Evolutionary conservation across 2,797 vertebrate genomes (phyloP).

Genomic region (Silurus aristotelis): DNA sequence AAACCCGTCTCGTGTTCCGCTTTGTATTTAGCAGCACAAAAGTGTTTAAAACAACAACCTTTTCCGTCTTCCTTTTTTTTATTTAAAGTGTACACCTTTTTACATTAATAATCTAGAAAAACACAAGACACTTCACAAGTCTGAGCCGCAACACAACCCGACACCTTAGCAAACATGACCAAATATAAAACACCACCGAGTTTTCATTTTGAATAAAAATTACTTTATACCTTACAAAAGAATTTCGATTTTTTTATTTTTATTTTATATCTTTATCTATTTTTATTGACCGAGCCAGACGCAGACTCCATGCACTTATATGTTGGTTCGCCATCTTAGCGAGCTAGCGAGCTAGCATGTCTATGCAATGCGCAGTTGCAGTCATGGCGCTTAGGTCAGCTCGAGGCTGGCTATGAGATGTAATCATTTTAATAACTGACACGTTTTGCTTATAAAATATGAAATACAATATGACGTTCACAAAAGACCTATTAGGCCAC

Average conservation of each 20-base stretch:
- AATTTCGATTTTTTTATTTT: background rate
- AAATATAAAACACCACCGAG: background rate
- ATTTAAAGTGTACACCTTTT: too few species aligned
- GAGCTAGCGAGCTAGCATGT: constrained; percentile 4
- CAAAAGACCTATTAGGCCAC: too few species aligned
- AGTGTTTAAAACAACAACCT: too few species aligned
- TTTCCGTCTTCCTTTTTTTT: too few species aligned
- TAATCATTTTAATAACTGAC: background rate
- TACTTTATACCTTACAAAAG: background rate
- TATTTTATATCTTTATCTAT: background rate
- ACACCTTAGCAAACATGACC: too few species aligned
- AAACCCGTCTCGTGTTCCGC: too few species aligned
- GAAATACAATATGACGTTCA: background rate
- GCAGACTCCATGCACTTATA: background rate
- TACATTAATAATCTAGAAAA: too few species aligned
- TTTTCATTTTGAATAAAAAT: background rate
- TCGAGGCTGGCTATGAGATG: background rate
- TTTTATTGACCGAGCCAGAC: background rate
- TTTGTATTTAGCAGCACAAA: too few species aligned
- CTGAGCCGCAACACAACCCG: background rate
- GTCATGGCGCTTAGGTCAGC: background rate
- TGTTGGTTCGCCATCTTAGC: constrained; percentile 30
- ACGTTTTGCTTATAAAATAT: background rate
- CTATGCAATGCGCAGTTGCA: constrained; percentile 10
- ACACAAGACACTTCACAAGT: background rate